Base-by-base conservation (phyloP, 1,140 invertebrate species). In the Paramacrobiotus metropolitanus region DNA sequence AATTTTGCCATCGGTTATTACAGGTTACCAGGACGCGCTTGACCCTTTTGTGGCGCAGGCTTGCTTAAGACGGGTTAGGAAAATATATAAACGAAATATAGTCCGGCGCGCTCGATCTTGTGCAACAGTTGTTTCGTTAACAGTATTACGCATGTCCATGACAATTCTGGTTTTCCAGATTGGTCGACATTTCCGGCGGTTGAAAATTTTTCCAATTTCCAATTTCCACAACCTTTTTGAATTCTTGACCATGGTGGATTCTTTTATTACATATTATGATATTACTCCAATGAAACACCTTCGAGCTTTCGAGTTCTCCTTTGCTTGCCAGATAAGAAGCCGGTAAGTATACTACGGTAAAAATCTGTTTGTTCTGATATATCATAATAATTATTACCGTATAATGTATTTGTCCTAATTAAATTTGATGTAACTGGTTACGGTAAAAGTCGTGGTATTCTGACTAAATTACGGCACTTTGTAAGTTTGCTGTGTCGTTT, bases 221-320 rank as follows among this genome's bases (percentile, higher is more conserved):
- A 86, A 86, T 70, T 86, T 87, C 65, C 83, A 83, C 67, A 87
- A 87, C 69, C 74, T 87, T 1, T 87, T 83, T 67, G 84, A 87
- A 70, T 87, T 87, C 66, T 84, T 86, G 80, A 83, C 82, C 31
- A 80, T 86, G 75, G 68, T 84, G 44, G 82, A 80, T 1, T 86
- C 81, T 77, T 85, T 81, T 64, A 77, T 78, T 1, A 82, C 83
- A 66, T 69, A 69, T 21, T 72, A 68, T 45, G 70, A 71, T 15
- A 63, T 66, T 18, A 65, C 66, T 60, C 69, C 69, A 1, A 67
- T 75, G 67, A 64, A 67, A 1, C 60, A 66, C 28, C 65, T 63
- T 21, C 2, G 21, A n/a, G 44, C 30, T 2, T 72, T 73, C 3
- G 80, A 82, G 64, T 87, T 87, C 67, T 81, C 81, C 1, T 89